A percentile compares a stretch with the other conserved stretches of the same genome.
These are phyloP conservation scores for Falco rusticolus DNA, from an alignment of 2,797 vertebrate genomes.

Conservation along the genomic window DNA sequence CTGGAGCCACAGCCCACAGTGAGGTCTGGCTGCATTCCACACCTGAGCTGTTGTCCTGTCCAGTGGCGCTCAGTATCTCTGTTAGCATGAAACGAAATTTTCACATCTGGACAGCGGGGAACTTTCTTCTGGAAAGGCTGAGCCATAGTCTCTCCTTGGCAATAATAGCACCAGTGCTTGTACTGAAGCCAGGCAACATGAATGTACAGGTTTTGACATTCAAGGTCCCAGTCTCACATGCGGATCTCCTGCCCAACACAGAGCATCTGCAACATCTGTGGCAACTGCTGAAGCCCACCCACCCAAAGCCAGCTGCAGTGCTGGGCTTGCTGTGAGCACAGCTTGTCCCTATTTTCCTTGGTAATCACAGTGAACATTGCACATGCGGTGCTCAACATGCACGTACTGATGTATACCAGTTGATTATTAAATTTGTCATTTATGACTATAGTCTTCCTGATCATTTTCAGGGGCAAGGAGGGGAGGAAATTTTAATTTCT, in stretches of 20 bases:
- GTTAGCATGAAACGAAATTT: background rate
- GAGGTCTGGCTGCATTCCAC: background rate
- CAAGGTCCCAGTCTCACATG: background rate
- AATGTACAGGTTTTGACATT: background rate
- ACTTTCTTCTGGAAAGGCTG: background rate
- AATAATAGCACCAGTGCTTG: background rate
- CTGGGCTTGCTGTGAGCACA: background rate
- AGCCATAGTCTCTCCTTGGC: background rate
- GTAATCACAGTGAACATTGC: background rate
- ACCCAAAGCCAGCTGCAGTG: background rate
- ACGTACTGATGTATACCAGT: background rate
- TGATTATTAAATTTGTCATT: background rate
- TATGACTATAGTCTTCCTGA: background rate
- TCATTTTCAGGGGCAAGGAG: background rate
- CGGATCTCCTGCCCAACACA: background rate
- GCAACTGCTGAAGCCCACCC: background rate
- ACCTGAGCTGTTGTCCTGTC: background rate
- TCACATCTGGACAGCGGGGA: background rate
- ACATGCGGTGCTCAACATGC: accelerated
- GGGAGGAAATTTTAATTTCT: background rate
- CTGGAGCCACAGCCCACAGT: accelerated
- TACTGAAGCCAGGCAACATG: background rate
- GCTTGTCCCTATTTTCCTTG: background rate
- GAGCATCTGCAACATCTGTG: background rate
- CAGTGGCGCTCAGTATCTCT: background rate